Evolutionary conservation across 2,113 vertebrate species (phyloP).

Genomic region (Triplophysa dalaica): DNA sequence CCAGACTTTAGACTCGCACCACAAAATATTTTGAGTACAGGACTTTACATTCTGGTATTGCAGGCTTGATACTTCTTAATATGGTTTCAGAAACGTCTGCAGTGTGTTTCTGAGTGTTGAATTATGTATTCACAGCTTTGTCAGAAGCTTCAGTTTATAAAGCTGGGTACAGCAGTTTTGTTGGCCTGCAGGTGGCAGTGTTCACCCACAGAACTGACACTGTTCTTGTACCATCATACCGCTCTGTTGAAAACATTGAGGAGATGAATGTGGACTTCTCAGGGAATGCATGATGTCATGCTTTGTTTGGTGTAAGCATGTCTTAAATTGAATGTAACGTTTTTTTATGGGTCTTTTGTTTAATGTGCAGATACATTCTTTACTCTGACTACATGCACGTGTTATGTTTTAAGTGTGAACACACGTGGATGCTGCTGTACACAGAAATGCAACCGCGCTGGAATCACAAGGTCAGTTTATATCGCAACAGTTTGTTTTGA

Average conservation of each 20-base stretch:
- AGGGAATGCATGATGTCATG: conserved; percentile 71
- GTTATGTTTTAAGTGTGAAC: neutral
- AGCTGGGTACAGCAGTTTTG: conserved; percentile 52
- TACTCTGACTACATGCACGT: neutral
- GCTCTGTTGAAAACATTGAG: neutral
- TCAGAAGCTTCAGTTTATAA: neutral
- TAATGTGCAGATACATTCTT: neutral
- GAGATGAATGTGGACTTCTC: conserved; percentile 8
- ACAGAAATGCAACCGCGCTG: neutral
- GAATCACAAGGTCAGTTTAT: neutral
- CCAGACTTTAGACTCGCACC: no score
- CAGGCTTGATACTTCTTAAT: no score
- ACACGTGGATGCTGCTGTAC: neutral
- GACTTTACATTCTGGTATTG: neutral
- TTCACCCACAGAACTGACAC: conserved; percentile 47
- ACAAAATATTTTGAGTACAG: neutral
- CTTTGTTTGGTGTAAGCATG: conserved; percentile 50
- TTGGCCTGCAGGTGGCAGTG: conserved; percentile 66
- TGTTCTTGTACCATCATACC: neutral
- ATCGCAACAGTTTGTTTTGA: neutral
- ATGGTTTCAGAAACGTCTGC: neutral
- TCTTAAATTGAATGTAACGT: conserved; percentile 25
- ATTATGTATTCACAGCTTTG: neutral
- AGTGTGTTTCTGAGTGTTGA: neutral
- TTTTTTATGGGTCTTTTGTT: neutral